Evolutionary conservation across 2,113 vertebrate genomes (phyloP), one percentile per base, ranked within the genome.

Genomic region (Chrysochloris asiatica): DNA sequence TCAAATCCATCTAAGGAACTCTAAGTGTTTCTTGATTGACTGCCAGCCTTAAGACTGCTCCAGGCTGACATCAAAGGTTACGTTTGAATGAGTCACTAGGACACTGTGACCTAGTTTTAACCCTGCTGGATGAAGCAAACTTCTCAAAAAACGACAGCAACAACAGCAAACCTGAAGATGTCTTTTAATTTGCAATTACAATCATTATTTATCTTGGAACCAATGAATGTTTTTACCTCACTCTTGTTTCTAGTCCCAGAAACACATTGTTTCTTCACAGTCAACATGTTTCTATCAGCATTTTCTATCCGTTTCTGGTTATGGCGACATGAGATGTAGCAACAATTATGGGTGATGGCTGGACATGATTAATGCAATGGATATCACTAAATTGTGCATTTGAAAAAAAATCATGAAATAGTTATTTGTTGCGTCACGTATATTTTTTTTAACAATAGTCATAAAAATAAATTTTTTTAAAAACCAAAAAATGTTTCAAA

Each of bases 41-140:
- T 96, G 93, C 67, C 95, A 95, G 63, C 94, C 94, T 90, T 89
- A 9, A 83, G 93, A 93, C 86, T 48, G 91, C 92, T 91, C 84
- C 10, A 4, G 76, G 91, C 69, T 71, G 92, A 95, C 73, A 94
- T 89, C 95, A 95, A 84, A 95, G 76, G 85, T 41, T 0, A 79
- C 77, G 92, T 95, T 56, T 1, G 78, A 95, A 96, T 82, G 88
- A 95, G 65, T 1, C 81, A 81, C 17, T 8, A 78, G 89, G 71
- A 12, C 24, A 93, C 71, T 61, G 78, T 96, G 96, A 95, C 95
- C 94, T 95, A 96, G 91, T 96, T 96, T 63, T 97, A 97, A 96
- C 93, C 90, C 78, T 89, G 87, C 13, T 92, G 95, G 97, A 92
- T 89, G 97, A 90, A 80, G 2, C 19, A 85, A 0, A 47, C 75